Conservation (phyloP, 2,888 invertebrate genomes). For the Ochropleura leucogaster region DNA sequence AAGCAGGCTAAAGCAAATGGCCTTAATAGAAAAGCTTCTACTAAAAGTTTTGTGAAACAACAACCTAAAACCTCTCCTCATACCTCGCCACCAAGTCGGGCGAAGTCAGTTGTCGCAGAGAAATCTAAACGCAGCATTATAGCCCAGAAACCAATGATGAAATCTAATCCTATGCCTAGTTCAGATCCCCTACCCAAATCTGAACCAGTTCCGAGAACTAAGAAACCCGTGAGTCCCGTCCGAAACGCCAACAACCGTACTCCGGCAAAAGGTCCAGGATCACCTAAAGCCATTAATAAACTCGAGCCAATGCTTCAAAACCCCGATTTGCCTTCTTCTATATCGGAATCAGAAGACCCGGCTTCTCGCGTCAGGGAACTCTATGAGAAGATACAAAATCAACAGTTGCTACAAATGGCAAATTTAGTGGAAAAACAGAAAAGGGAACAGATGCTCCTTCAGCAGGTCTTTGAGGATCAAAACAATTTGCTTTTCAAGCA, state of each 20-base stretch:
- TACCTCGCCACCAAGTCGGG: slow-evolving; percentile 66
- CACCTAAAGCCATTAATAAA: slow-evolving; percentile 50
- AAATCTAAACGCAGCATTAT: slow-evolving; percentile 67
- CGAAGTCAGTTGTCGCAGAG: slow-evolving; percentile 70
- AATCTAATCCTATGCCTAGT: slow-evolving; percentile 65
- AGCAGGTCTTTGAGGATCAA: slow-evolving; percentile 92
- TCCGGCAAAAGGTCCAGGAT: slow-evolving; percentile 64
- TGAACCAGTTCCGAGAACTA: slow-evolving; percentile 62
- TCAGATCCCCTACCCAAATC: slow-evolving; percentile 64
- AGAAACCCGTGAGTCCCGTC: slow-evolving; percentile 71
- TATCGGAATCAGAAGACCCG: slow-evolving; percentile 80
- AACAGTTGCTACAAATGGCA: slow-evolving; percentile 92
- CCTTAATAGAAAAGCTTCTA: slow-evolving; percentile 48
- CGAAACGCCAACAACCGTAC: slow-evolving; percentile 65
- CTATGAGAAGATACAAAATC: slow-evolving; percentile 90
- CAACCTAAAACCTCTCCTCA: slow-evolving; percentile 66
- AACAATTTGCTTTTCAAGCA: slow-evolving; percentile 90
- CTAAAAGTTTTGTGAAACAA: slow-evolving; percentile 56
- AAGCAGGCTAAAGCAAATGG: slow-evolving; percentile 70
- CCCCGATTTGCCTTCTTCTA: slow-evolving; percentile 43
- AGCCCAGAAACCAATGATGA: slow-evolving; percentile 63
- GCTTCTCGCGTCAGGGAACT: slow-evolving; percentile 82
- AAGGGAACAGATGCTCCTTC: slow-evolving; percentile 91
- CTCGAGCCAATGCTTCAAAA: slow-evolving; percentile 36
- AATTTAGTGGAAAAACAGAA: slow-evolving; percentile 92